phyloP scores from a whole-genome alignment of 2,113 vertebrate genomes.

The Hyla sarda region DNA sequence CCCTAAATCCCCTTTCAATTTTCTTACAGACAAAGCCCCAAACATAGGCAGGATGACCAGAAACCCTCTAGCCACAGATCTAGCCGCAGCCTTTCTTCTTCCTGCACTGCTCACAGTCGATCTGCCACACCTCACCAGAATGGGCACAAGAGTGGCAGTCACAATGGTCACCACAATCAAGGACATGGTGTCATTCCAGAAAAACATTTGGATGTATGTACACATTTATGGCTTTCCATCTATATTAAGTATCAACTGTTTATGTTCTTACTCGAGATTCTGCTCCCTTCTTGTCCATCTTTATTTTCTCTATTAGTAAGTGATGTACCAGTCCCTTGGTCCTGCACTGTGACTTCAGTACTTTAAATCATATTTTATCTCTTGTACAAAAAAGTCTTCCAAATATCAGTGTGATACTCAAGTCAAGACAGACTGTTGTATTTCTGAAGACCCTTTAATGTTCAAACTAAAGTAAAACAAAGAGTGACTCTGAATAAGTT shows the following conservation, averaged over 20 bases:
- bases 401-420: background rate
- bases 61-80: constrained; percentile 79
- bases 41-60: constrained; percentile 77
- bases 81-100: constrained; percentile 78
- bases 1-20: background rate
- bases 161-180: constrained; percentile 83
- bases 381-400: background rate
- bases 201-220: constrained; percentile 93
- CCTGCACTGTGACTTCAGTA: background rate
- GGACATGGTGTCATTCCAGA: constrained; percentile 73
- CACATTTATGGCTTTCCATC: constrained; percentile 73
- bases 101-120: constrained; percentile 74
- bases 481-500: too few species aligned
- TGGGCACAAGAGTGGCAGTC: constrained; percentile 84
- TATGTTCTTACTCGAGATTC: background rate
- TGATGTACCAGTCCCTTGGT: background rate
- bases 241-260: constrained; percentile 60
- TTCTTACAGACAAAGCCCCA: constrained; percentile 75
- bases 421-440: background rate
- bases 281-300: background rate
- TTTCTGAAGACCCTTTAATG: background rate
- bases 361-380: background rate
- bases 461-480: too few species aligned
- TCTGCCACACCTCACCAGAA: constrained; percentile 86
- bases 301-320: background rate